Percentiles rank a stretch among this genome's conserved stretches.
These are phyloP conservation scores for Ptychoptera albimana DNA, from an alignment of 2,888 invertebrate species.

Conservation along the genomic window DNA sequence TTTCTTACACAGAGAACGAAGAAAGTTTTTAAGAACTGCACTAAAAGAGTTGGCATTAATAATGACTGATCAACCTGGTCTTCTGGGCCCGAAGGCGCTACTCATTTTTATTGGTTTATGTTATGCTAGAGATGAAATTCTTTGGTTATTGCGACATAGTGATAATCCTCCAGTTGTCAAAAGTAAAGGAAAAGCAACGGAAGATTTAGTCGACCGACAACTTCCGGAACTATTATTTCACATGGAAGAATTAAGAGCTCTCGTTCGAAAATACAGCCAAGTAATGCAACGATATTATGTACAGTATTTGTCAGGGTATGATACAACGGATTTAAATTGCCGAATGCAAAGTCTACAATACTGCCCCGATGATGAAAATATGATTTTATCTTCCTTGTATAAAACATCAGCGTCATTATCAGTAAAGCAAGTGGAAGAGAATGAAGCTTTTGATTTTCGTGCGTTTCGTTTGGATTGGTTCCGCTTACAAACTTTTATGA, in stretches of 20 bases:
- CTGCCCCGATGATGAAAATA: constrained; percentile 88
- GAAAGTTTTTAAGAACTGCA: constrained; percentile 91
- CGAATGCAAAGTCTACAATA: constrained; percentile 68
- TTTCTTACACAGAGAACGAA: constrained; percentile 80
- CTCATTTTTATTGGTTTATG: constrained; percentile 93
- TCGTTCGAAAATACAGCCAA: constrained; percentile 91
- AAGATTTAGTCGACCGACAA: constrained; percentile 88
- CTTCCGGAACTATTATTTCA: constrained; percentile 94
- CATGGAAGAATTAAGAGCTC: constrained; percentile 89
- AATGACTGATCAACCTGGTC: constrained; percentile 93
- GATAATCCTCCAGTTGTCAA: constrained; percentile 85
- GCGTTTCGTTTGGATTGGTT: constrained; percentile 96
- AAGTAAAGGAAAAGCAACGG: constrained; percentile 72
- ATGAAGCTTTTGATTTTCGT: constrained; percentile 89
- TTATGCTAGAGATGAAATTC: constrained; percentile 90
- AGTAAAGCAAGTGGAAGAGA: constrained; percentile 92
- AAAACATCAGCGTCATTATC: constrained; percentile 71
- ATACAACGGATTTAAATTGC: constrained; percentile 80
- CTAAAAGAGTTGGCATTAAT: constrained; percentile 89
- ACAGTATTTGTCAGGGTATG: constrained; percentile 91
- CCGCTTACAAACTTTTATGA: constrained; percentile 85
- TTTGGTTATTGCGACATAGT: constrained; percentile 91
- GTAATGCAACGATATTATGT: constrained; percentile 96
- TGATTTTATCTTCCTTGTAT: constrained; percentile 83
- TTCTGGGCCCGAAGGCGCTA: constrained; percentile 92